Base-by-base conservation (phyloP, 2,888 invertebrate genomes). In the Lutraria lutraria region DNA sequence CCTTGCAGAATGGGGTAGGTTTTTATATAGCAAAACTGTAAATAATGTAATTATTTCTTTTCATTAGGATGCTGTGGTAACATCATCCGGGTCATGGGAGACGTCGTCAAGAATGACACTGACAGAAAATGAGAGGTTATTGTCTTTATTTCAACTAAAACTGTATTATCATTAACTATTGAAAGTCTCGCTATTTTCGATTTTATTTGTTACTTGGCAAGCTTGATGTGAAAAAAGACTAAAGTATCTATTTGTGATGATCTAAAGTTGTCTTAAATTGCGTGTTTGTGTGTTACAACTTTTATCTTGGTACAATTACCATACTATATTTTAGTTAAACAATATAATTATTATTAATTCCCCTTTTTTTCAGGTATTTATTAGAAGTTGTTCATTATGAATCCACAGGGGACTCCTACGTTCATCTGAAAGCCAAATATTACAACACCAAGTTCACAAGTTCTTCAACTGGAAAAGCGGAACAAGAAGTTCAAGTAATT, bases 341-440 rank as follows among this genome's bases (percentile, higher is more conserved):
- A n/a, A n/a, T n/a, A n/a, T n/a, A n/a, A n/a, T n/a, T n/a, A n/a
- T n/a, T 8, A 43, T 43, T 2, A 43, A 43, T 60, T 25, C 15
- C 60, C 60, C 19, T 53, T 25, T 29, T 21, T 82, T 60, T 43
- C 89, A 94, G 94, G 34, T 94, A 93, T 81, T 93, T 93, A 43
- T 90, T 94, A 63, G 90, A 94, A 80, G 90, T 94, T 6, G 85
- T 93, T 21, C 94, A 93, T 88, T 86, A 87, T 25, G 92, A 93
- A 25, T 83, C 56, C 25, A 72, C 82, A 15, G 90, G 81, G 0
- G 89, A 52, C 8, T 88, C 94, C 0, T 87, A 21, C 29, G 85
- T 93, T 15, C 91, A 92, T 25, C 89, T 94, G 15, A 93, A 90
- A 31, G 94, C 93, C 3, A 93, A 93, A 21, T 92, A 88, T 53